Percentiles rank a stretch among this genome's conserved stretches.
Conservation (phyloP, 2,797 vertebrate genomes). For the Lutjanus argentimaculatus region DNA sequence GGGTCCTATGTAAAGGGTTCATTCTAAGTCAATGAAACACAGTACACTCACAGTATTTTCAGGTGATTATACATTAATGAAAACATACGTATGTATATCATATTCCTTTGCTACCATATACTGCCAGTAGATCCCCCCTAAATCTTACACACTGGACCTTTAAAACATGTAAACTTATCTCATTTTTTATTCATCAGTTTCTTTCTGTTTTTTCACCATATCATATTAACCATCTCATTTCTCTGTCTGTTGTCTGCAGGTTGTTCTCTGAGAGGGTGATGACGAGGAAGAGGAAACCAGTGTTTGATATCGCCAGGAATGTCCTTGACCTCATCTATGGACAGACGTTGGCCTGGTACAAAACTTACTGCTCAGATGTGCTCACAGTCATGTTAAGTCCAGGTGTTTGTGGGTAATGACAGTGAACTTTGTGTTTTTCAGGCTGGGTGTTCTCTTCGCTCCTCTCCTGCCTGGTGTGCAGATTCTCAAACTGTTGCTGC, state of each 20-base stretch:
- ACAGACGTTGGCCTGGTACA: conserved; percentile 94
- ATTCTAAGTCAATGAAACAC: no score
- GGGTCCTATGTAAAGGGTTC: no score
- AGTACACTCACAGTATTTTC: no score
- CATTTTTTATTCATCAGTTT: conserved; percentile 15
- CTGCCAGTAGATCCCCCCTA: no score
- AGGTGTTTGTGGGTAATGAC: not conserved
- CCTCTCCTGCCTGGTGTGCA: conserved; percentile 92
- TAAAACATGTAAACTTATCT: not conserved
- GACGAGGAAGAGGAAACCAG: conserved; percentile 86
- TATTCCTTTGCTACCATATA: no score
- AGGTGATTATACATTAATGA: no score
- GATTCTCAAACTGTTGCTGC: conserved; percentile 90
- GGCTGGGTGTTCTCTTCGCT: conserved; percentile 93
- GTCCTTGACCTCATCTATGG: conserved; percentile 96
- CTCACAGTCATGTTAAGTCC: not conserved
- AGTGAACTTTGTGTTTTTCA: conserved; percentile 67
- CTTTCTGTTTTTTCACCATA: not conserved
- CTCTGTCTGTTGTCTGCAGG: conserved; percentile 74
- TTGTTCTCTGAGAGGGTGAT: conserved; percentile 88
- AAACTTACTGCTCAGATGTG: not conserved
- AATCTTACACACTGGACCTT: no score
- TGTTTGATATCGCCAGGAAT: conserved; percentile 94
- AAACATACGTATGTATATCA: no score
- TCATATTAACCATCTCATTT: not conserved